phyloP scores from a whole-genome alignment of 2,888 invertebrate genomes.

The Synanthedon vespiformis region DNA sequence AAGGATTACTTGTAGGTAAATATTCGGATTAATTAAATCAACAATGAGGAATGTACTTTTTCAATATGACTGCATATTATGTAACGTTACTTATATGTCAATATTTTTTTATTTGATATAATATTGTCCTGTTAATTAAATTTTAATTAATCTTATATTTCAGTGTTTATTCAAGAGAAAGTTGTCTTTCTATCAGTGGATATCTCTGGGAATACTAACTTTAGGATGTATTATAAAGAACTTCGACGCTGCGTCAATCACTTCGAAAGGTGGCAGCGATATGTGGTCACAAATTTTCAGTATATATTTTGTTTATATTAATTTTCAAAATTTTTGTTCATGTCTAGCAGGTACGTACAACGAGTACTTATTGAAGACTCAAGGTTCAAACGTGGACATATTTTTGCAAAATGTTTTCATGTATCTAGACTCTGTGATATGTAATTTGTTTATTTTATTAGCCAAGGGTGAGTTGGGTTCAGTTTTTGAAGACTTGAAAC shows the following conservation, averaged over 20 bases:
- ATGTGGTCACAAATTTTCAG: constrained; percentile 59
- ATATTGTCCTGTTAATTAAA: background rate
- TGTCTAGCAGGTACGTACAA: constrained; percentile 97
- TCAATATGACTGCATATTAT: too few relatives aligned
- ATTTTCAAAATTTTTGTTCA: constrained; percentile 88
- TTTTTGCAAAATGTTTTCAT: constrained; percentile 95
- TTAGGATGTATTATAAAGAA: constrained; percentile 93
- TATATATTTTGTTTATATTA: constrained; percentile 74
- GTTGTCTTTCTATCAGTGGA: constrained; percentile 86
- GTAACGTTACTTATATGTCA: too few relatives aligned
- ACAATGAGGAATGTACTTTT: too few relatives aligned
- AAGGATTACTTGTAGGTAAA: too few relatives aligned
- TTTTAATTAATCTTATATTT: constrained; percentile 21
- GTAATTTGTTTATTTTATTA: constrained; percentile 81
- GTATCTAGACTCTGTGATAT: constrained; percentile 94
- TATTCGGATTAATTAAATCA: too few relatives aligned
- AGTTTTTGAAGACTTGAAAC: constrained; percentile 70
- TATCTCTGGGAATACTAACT: constrained; percentile 87
- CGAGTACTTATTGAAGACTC: constrained; percentile 90
- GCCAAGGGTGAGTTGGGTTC: constrained; percentile 74
- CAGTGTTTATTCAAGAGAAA: constrained; percentile 89
- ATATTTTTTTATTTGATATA: too few relatives aligned
- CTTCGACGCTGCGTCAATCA: constrained; percentile 66
- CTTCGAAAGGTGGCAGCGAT: constrained; percentile 27
- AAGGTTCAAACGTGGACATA: constrained; percentile 86